Evolutionary conservation across 1,140 invertebrate genomes (phyloP).

Genomic region (Plectrocnemia conspersa): DNA sequence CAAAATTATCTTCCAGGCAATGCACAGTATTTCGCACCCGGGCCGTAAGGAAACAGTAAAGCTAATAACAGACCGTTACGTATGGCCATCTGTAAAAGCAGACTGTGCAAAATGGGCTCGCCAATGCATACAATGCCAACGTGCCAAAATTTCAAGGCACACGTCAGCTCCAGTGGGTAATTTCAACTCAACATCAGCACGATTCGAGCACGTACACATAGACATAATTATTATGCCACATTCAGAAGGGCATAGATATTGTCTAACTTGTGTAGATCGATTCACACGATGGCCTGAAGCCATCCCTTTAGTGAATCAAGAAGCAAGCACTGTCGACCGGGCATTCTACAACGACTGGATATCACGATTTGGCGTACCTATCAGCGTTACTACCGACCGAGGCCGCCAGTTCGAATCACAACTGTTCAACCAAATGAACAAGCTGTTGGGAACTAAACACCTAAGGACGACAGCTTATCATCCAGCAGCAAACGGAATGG

Average conservation of each 20-base stretch:
- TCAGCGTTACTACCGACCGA: not conserved
- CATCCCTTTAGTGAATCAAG: not conserved
- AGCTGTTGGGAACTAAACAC: slow-evolving; percentile 35
- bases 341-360: not conserved
- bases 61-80: slow-evolving; percentile 32
- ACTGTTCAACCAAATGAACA: slow-evolving; percentile 36
- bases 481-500: slow-evolving; percentile 41
- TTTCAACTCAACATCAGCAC: not conserved
- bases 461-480: slow-evolving; percentile 41
- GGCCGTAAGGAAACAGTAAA: slow-evolving; percentile 25
- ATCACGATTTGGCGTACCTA: not conserved
- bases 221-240: slow-evolving; percentile 41
- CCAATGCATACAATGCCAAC: slow-evolving; percentile 34
- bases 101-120: slow-evolving; percentile 23
- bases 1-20: slow-evolving; percentile 4
- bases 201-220: slow-evolving; percentile 34
- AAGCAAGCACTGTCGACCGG: not conserved
- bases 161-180: slow-evolving; percentile 5
- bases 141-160: slow-evolving; percentile 32
- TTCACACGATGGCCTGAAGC: slow-evolving; percentile 46
- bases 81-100: slow-evolving; percentile 36
- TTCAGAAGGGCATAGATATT: slow-evolving; percentile 38
- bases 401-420: slow-evolving; percentile 3
- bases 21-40: slow-evolving; percentile 32
- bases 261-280: slow-evolving; percentile 43